Base-by-base conservation (phyloP, 2,888 invertebrate species). In the Chrysomela aeneicollis region DNA sequence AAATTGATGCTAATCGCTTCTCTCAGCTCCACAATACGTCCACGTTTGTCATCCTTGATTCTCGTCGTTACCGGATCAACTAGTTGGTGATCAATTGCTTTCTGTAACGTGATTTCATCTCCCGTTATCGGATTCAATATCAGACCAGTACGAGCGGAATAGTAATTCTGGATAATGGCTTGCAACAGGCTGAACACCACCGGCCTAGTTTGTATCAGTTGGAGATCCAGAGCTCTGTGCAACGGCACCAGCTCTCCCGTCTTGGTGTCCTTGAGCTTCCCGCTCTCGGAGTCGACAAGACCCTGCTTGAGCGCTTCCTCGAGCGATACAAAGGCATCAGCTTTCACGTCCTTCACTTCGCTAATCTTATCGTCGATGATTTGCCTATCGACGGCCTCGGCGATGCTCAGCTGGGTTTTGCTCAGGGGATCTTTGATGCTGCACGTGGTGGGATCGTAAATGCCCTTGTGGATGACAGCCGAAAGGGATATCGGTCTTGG, bases 351-450 rank as follows among this genome's bases (percentile, higher is more conserved):
- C 79, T 91, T 91, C 70, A 94, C 90, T 81, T 92, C 88, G 4
- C 92, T 92, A 71, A 93, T 91, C 67, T 90, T 90, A 0, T 92
- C 90, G 82, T 94, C 93, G 26, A 96, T 87, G 68, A 95, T 88
- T 73, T 92, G 91, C 75, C 92, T 87, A 71, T 90, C 87, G 53
- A 94, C 89, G 1, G 93, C 92, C 76, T 93, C 92, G 57, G 89
- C 86, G 18, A 96, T 86, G 71, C 89, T 86, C 0, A 95, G 85
- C 70, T 88, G 83, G 80, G 92, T 89, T 74, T 89, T 87, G 35
- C 92, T 90, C 68, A 92, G 84, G 21, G 87, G 87, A 80, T 94
- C 94, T 72, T 84, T 87, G 42, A 94, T 88, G 79, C 87, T 89
- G 9, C 91, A 91, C 0, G 88, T 86, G 74, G 88, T 85, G 0